phyloP scores from a whole-genome alignment of 2,888 invertebrate genomes.

The Eristalis arbustorum region DNA sequence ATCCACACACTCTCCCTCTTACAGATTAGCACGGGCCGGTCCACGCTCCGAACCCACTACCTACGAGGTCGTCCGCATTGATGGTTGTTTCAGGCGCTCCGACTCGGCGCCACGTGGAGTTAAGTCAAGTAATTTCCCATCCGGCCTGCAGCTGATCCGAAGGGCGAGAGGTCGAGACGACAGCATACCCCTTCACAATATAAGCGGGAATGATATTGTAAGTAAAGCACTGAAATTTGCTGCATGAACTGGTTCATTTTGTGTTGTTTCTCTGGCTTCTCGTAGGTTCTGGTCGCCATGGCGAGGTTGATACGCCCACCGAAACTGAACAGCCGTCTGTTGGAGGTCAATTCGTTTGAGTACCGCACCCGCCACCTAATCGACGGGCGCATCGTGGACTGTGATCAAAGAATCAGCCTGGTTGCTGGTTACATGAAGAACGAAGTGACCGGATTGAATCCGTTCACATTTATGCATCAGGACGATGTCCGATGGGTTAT shows the following conservation, averaged over 20 bases:
- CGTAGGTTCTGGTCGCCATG: slow-evolving; percentile 86
- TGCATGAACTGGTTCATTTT: background rate
- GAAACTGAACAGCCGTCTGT: slow-evolving; percentile 84
- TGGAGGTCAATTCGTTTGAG: slow-evolving; percentile 89
- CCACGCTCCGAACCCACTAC: slow-evolving; percentile 87
- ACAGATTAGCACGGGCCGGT: slow-evolving; percentile 84
- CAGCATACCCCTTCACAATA: slow-evolving; percentile 81
- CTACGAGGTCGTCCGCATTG: slow-evolving; percentile 86
- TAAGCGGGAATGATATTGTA: slow-evolving; percentile 84
- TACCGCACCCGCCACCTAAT: slow-evolving; percentile 94
- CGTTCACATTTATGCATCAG: slow-evolving; percentile 93
- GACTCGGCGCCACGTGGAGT: slow-evolving; percentile 82
- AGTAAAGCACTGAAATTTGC: slow-evolving; percentile 59
- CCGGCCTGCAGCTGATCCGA: slow-evolving; percentile 80
- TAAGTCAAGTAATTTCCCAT: slow-evolving; percentile 79
- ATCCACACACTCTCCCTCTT: slow-evolving; percentile 1
- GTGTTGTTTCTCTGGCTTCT: background rate
- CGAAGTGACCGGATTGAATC: slow-evolving; percentile 92
- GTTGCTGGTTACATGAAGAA: slow-evolving; percentile 94
- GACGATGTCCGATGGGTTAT: slow-evolving; percentile 95
- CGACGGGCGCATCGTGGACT: slow-evolving; percentile 93
- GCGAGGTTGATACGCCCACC: slow-evolving; percentile 87
- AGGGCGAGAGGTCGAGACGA: slow-evolving; percentile 82
- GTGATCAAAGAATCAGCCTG: slow-evolving; percentile 94
- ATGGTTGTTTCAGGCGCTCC: slow-evolving; percentile 84